Percentiles rank a stretch among this genome's conserved stretches.
Evolutionary conservation across 92 coral and sea anemone genomes (phyloP).

Genomic region (Phenganax subtilis): DNA sequence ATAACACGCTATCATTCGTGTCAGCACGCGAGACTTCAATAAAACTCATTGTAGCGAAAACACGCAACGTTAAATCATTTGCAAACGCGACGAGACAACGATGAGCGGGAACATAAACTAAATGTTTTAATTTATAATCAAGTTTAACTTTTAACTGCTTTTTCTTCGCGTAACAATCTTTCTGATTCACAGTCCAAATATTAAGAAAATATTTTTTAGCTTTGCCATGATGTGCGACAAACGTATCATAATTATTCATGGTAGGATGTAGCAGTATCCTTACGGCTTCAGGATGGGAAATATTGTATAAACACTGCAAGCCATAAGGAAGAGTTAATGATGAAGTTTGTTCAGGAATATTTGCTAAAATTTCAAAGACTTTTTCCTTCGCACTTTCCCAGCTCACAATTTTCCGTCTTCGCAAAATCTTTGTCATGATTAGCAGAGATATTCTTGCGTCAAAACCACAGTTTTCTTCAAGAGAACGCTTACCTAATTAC

Average conservation of each 20-base stretch:
- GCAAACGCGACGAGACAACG: constrained; percentile 70
- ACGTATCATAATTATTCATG: constrained; percentile 46
- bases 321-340: constrained; percentile 28
- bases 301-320: constrained; percentile 19
- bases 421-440: constrained; percentile 23
- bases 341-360: constrained; percentile 17
- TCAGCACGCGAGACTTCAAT: constrained; percentile 61
- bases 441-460: background rate
- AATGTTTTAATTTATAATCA: constrained; percentile 57
- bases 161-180: constrained; percentile 43
- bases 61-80: constrained; percentile 63
- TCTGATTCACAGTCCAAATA: constrained; percentile 70
- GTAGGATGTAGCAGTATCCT: constrained; percentile 22
- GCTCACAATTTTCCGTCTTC: constrained; percentile 28
- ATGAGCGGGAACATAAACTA: constrained; percentile 61
- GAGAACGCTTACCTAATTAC: constrained; percentile 1
- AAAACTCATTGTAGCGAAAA: constrained; percentile 63
- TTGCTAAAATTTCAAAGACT: constrained; percentile 20
- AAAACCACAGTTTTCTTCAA: background rate
- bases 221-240: constrained; percentile 87
- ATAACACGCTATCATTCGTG: constrained; percentile 59
- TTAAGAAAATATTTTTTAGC: constrained; percentile 74
- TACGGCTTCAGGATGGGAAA: constrained; percentile 31
- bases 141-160: constrained; percentile 49
- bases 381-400: constrained; percentile 39